Base-by-base conservation (phyloP, 1,140 invertebrate species). In the Drosophila arawakana region DNA sequence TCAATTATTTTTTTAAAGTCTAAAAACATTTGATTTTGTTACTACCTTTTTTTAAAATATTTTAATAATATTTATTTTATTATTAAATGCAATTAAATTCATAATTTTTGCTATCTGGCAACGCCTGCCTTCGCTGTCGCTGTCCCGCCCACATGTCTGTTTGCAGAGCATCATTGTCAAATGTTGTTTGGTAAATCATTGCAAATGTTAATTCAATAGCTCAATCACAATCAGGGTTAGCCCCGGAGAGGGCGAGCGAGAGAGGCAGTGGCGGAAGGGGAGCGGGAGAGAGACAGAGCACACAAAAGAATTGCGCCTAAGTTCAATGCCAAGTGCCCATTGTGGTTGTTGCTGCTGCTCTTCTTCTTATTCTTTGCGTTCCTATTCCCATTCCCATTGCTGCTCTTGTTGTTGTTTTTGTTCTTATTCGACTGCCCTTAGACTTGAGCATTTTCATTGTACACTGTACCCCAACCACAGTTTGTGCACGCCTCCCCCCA, bases 151-250 rank as follows among this genome's bases (percentile, higher is more conserved):
- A 55, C 74, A 49, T 65, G 18, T 44, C 66, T 58, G 44, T 39
- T 15, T 62, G 63, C 63, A 54, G 61, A 57, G 76, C 75, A 73
- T 73, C 83, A 85, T 88, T 88, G 82, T 85, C 82, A 78, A 85
- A 85, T 88, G 81, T 73, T 86, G 83, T 82, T 88, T 73, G 83
- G 67, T 73, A 89, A 86, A 88, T 89, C 84, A 88, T 83, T 76
- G 84, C 83, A 88, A 88, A 88, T 88, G 84, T 89, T 88, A 88
- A 88, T 88, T 88, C 83, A 88, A 88, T 88, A 61, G 83, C 84
- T 88, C 83, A 88, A 88, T 88, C 83, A 86, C 39, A 63, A 73
- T 71, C 76, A 76, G 61, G 65, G 50, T 41, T 43, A 59, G 47
- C 18, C 21, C 39, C 60, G 43, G 50, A 61, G 50, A 50, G 60